Conservation (phyloP, 2,797 vertebrate genomes). For the Anomalospiza imberbis region DNA sequence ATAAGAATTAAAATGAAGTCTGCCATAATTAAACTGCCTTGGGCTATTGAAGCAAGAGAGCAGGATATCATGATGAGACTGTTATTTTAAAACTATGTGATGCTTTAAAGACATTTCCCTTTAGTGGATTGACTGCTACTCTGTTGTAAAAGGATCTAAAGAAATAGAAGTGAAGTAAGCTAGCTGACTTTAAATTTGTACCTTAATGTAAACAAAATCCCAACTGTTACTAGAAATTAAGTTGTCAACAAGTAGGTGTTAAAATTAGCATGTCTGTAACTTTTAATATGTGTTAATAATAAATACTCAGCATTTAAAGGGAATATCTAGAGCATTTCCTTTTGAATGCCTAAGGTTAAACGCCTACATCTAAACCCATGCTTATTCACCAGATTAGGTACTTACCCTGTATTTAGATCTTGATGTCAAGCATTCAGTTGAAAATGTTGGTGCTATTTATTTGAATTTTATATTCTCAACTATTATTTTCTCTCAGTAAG, state of each 20-base stretch:
- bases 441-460: constrained; percentile 33
- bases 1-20: constrained; percentile 14
- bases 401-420: constrained; percentile 41
- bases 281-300: constrained; percentile 28
- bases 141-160: background rate
- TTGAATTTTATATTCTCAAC: constrained; percentile 7
- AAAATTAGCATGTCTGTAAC: constrained; percentile 15
- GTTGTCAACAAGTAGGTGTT: constrained; percentile 1
- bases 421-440: constrained; percentile 6
- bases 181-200: background rate
- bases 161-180: background rate
- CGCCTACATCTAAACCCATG: constrained; percentile 4
- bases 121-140: background rate
- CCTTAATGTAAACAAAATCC: background rate
- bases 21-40: constrained; percentile 38
- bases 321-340: constrained; percentile 6
- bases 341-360: constrained; percentile 21
- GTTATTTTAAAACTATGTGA: constrained; percentile 3
- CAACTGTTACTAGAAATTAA: background rate
- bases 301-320: constrained; percentile 13
- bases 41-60: constrained; percentile 16
- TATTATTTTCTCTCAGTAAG: constrained; percentile 13
- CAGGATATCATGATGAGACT: constrained; percentile 30
- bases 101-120: background rate
- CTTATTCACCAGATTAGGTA: constrained; percentile 32